Evolutionary conservation across 2,113 vertebrate species (phyloP), one percentile per base, ranked within the genome.

Genomic region (Anhinga anhinga): DNA sequence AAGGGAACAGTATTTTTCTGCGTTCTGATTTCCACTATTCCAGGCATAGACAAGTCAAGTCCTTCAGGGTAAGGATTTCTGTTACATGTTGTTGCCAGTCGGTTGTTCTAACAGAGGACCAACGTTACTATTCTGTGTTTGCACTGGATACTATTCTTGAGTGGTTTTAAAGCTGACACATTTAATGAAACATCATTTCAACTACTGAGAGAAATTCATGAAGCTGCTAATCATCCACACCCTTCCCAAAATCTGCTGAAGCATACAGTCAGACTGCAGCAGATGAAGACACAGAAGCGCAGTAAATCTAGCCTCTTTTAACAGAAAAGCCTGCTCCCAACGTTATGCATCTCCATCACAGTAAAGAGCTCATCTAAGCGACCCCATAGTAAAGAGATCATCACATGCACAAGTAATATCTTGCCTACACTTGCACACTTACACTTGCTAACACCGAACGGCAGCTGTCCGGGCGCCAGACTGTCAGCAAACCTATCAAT

Each of bases 351-450:
- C 72, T 83, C 63, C 34, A 61, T 8, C 67, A 13, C 52, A 29
- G 66, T 6, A 8, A 42, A 38, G 20, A 58, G 44, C 74, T 67
- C n/a, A 20, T 9, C 32, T 17, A 40, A 73, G 52, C 1, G 0
- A 36, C 42, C 42, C 36, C 36, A 16, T 4, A 61, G 45, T 4
- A 52, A 71, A 66, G 22, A 74, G 29, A 17, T 12, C 36, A 42
- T 17, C 3, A 0, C 7, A 9, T 4, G 7, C n/a, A 42, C 49
- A 42, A 25, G 34, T 11, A n/a, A 4, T 15, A 29, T 7, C 55
- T 73, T 58, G 36, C 40, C 73, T 20, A 11, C 69, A 59, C 29
- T 26, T 14, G 5, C 32, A 19, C 1, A n/a, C 63, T 63, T 32
- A 27, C 14, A 4, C 47, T 34, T 62, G 66, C 44, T 49, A 29